Percentiles rank a stretch among this genome's conserved stretches.
Evolutionary conservation across 37 sponge, comb jelly and placozoan species (phyloP).

Genomic region (Petrosia ficiformis): DNA sequence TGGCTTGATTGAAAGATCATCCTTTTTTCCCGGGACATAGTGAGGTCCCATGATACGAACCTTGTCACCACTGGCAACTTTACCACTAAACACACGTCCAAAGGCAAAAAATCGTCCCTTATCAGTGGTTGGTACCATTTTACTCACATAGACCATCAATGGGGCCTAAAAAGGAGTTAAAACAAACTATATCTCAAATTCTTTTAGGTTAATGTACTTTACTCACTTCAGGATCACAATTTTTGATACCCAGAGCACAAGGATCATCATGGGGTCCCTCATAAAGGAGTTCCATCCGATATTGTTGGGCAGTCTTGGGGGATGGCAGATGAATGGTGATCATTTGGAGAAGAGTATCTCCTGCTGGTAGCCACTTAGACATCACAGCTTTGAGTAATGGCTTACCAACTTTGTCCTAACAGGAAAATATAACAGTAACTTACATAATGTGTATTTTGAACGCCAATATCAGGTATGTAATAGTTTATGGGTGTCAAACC

Average conservation of each 20-base stretch:
- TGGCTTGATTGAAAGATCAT: constrained; percentile 63
- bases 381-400: constrained; percentile 62
- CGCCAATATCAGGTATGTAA: background rate
- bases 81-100: constrained; percentile 81
- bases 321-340: constrained; percentile 85
- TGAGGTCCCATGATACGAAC: constrained; percentile 82
- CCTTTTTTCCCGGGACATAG: constrained; percentile 71
- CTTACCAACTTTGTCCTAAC: constrained; percentile 51
- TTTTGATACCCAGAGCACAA: constrained; percentile 46
- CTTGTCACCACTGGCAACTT: constrained; percentile 61
- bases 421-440: constrained; percentile 30
- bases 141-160: constrained; percentile 70
- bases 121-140: constrained; percentile 78
- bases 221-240: constrained; percentile 69
- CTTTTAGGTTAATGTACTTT: background rate
- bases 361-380: constrained; percentile 76
- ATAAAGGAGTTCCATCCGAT: constrained; percentile 73
- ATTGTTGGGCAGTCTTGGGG: constrained; percentile 75
- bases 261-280: constrained; percentile 78
- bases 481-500: constrained; percentile 10
- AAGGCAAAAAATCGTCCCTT: constrained; percentile 80
- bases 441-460: constrained; percentile 18
- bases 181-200: background rate
- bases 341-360: constrained; percentile 75
- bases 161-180: constrained; percentile 45